Evolutionary conservation across 2,888 invertebrate genomes (phyloP), one percentile per base, ranked within the genome.

Genomic region (Octonoba sinensis): DNA sequence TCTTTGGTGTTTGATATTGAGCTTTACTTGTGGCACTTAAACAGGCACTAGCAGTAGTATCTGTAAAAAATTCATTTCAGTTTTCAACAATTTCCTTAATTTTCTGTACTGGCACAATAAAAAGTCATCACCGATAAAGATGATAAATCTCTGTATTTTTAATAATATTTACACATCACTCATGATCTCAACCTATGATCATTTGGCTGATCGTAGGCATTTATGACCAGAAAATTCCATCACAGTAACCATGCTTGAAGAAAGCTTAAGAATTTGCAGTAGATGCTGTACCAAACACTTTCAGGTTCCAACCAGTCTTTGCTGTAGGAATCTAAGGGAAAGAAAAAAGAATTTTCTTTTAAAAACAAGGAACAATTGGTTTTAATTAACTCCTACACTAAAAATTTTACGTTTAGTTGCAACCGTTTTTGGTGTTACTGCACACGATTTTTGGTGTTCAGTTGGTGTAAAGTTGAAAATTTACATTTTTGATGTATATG

Each of bases 1-100:
- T 82, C 75, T 82, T 74, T 82, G 82, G 75, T 75, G 82, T 75
- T 75, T 74, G 75, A 75, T 75, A 82, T 82, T 82, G 82, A 82
- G 82, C 82, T 75, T 57, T 54, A 71, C 59, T 65, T 70, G 82
- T 82, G 82, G 82, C 82, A 82, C 82, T 82, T 82, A 64, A 47
- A 69, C 79, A 81, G 79, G 79, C 79, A 81, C 79, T 81, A 81
- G 74, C 72, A 79, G 72, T 72, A 67, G 67, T 75, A 67, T 69
- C 62, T 47, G 67, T 73, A 73, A 64, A 79, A 81, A 73, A 73
- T 47, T 49, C 60, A 65, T 66, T 67, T 67, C 22, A 20, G 20
- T 54, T 62, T 75, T 54, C 54, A 67, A 57, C 78, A 72, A 78
- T 62, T 54, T 57, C 71, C 51, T 71, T 65, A 75, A 81, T 74